These are phyloP conservation scores for Julus scanicus DNA, from an alignment of 2,888 invertebrate genomes.

Conservation along the genomic window DNA sequence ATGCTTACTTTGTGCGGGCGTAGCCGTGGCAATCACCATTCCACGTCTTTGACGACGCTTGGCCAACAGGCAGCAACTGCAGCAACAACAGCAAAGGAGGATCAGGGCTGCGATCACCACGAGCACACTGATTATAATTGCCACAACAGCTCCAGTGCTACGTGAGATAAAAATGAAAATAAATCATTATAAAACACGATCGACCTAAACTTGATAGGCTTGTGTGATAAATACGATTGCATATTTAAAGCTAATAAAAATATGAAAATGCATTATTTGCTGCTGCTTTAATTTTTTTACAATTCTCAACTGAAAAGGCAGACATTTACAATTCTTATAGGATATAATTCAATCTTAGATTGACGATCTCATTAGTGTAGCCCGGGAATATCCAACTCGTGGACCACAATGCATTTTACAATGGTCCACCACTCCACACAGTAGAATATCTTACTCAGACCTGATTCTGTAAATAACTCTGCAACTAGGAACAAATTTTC, in stretches of 20 bases:
- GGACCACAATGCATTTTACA: too few species aligned
- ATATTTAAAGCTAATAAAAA: background rate
- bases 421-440: too few species aligned
- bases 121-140: background rate
- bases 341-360: too few species aligned
- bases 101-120: slow-evolving; percentile 24
- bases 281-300: too few species aligned
- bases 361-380: too few species aligned
- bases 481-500: too few species aligned
- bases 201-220: background rate
- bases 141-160: slow-evolving; percentile 25
- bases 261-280: too few species aligned
- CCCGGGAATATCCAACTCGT: too few species aligned
- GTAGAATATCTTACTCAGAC: too few species aligned
- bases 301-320: background rate
- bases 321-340: background rate
- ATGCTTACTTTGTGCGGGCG: slow-evolving; percentile 37
- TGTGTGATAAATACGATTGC: background rate
- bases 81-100: slow-evolving; percentile 44
- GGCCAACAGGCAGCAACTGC: slow-evolving; percentile 30
- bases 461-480: too few species aligned
- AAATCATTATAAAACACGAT: background rate
- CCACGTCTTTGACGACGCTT: slow-evolving; percentile 41
- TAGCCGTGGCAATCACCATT: slow-evolving; percentile 3
- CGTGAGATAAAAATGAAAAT: background rate